A percentile compares a stretch with the other conserved stretches of the same genome.
Conservation (phyloP, 2,113 vertebrate genomes). For the Tetrao urogallus region DNA sequence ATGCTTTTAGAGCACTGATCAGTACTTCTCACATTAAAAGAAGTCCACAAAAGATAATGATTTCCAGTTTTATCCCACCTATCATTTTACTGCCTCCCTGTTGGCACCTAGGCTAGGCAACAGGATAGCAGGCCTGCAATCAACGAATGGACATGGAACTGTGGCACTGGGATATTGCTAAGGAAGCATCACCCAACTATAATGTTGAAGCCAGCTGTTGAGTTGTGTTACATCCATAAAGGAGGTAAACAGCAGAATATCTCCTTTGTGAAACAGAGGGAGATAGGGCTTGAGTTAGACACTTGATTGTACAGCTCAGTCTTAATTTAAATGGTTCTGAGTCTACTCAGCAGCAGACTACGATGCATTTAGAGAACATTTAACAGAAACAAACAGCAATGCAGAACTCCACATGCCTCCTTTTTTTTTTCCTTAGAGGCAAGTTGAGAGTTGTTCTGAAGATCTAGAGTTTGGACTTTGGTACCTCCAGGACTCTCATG, state of each 20-base stretch:
- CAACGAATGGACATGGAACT: not conserved
- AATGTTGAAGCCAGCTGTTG: not conserved
- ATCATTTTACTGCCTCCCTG: not conserved
- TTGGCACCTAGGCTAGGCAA: not conserved
- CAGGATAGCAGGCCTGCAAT: rapidly evolving
- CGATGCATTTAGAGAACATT: not conserved
- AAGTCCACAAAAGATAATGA: not conserved
- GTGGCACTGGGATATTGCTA: not conserved
- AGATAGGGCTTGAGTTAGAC: not conserved
- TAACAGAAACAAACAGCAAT: not conserved
- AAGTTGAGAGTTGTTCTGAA: not conserved
- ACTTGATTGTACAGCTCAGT: not conserved
- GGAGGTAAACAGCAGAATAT: not conserved
- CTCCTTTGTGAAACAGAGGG: not conserved
- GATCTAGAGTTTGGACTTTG: not conserved
- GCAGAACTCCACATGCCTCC: not conserved
- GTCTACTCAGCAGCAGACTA: not conserved
- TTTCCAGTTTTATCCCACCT: not conserved
- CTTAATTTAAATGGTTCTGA: not conserved
- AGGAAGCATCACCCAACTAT: not conserved
- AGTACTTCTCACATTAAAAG: not conserved
- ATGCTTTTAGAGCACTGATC: not conserved
- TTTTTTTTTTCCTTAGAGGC: not conserved
- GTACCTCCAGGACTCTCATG: not conserved
- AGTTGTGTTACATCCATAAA: not conserved